These are phyloP conservation scores for Heliconius congener DNA, from an alignment of 1,140 invertebrate genomes.

Conservation along the genomic window DNA sequence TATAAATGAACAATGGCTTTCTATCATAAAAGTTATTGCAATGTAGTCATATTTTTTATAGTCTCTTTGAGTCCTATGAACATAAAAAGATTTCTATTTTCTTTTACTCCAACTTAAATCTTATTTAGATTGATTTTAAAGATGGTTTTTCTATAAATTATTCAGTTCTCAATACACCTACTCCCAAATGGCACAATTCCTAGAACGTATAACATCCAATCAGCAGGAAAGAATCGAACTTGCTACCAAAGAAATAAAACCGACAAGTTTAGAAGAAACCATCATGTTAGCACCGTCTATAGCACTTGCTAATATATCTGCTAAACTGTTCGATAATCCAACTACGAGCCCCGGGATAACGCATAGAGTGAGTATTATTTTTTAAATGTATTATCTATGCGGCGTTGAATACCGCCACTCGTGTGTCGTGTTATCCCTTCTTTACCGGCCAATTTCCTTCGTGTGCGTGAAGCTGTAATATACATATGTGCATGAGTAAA, in stretches of 20 bases:
- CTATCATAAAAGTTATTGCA: too few relatives aligned
- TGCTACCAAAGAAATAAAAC: conserved; percentile 68
- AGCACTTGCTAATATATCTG: conserved; percentile 61
- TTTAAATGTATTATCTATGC: not conserved
- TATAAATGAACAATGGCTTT: too few relatives aligned
- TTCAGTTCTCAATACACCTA: conserved; percentile 83
- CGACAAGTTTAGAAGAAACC: conserved; percentile 79
- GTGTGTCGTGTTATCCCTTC: not conserved
- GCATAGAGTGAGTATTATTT: conserved; percentile 50
- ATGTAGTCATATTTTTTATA: too few relatives aligned
- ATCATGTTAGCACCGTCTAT: conserved; percentile 73
- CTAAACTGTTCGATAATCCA: conserved; percentile 63
- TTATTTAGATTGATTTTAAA: too few relatives aligned
- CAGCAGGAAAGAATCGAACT: conserved; percentile 58
- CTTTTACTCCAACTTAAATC: too few relatives aligned
- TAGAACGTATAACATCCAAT: conserved; percentile 84
- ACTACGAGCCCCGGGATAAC: conserved; percentile 61
- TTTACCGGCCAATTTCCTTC: too few relatives aligned
- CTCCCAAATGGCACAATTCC: conserved; percentile 87
- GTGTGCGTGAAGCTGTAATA: too few relatives aligned
- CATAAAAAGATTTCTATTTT: too few relatives aligned
- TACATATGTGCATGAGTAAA: too few relatives aligned
- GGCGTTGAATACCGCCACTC: not conserved
- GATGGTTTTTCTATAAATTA: not conserved
- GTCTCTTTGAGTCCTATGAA: too few relatives aligned